phyloP scores from a whole-genome alignment of 2,113 vertebrate genomes.

The Rhynchomys soricoides region DNA sequence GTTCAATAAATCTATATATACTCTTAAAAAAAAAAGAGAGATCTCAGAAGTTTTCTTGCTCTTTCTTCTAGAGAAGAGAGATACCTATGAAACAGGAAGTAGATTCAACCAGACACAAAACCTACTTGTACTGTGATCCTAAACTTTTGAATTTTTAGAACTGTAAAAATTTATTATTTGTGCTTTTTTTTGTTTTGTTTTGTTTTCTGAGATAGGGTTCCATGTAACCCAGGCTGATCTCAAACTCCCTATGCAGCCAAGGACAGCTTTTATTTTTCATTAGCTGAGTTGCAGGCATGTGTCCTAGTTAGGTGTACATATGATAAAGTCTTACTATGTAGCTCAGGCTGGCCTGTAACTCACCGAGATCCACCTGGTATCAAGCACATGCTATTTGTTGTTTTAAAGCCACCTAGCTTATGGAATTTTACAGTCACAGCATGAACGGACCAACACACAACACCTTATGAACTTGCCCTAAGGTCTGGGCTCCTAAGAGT shows the following conservation, averaged over 20 bases:
- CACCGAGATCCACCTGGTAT: not conserved
- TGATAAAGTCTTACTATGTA: not conserved
- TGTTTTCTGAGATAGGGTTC: not conserved
- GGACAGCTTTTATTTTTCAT: not conserved
- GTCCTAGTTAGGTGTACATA: too few species aligned
- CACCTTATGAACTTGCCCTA: not conserved
- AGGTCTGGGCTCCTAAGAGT: not conserved
- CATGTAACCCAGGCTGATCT: not conserved
- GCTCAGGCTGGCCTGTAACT: not conserved
- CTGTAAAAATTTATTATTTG: not conserved
- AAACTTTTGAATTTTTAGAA: not conserved
- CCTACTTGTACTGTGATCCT: not conserved
- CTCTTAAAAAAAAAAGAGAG: too few species aligned
- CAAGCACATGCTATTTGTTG: not conserved
- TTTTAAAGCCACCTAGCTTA: not conserved
- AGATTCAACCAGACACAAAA: not conserved
- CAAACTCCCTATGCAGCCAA: not conserved
- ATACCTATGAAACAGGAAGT: not conserved
- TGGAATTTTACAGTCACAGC: not conserved
- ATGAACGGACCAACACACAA: not conserved
- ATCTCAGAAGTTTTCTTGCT: not conserved
- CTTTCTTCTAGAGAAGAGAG: not conserved
- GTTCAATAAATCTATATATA: not conserved
- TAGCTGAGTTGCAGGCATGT: not conserved
- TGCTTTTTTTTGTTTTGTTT: not conserved